phyloP scores from a whole-genome alignment of 2,113 vertebrate species.

The Nannobrachium achirus region DNA sequence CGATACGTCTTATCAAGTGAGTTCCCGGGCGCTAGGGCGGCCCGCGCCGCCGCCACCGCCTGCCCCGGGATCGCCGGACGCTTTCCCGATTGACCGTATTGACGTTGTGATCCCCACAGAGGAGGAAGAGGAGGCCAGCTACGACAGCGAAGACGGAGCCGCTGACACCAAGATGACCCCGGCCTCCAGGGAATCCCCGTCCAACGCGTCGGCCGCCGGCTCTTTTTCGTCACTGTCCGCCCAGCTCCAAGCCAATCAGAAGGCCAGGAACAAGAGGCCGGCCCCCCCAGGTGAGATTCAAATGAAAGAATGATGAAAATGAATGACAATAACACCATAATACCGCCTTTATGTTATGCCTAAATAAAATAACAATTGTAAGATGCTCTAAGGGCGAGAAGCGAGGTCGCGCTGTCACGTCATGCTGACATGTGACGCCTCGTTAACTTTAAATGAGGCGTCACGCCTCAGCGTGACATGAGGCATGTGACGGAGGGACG shows the following conservation, averaged over 20 bases:
- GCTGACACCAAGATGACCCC: conserved; percentile 71
- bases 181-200: conserved; percentile 73
- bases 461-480: too few species aligned
- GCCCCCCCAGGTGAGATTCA: conserved; percentile 79
- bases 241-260: conserved; percentile 89
- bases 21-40: conserved; percentile 16
- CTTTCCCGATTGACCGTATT: conserved; percentile 36
- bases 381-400: too few species aligned
- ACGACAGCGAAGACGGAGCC: conserved; percentile 83
- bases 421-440: too few species aligned
- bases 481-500: too few species aligned
- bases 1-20: conserved; percentile 29
- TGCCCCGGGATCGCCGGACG: conserved; percentile 39
- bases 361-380: too few species aligned
- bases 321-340: too few species aligned
- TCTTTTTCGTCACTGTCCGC: conserved; percentile 86
- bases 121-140: conserved; percentile 82
- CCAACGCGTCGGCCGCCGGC: conserved; percentile 68
- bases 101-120: conserved; percentile 68
- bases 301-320: too few species aligned
- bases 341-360: too few species aligned
- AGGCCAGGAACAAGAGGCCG: conserved; percentile 87
- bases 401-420: too few species aligned
- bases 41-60: conserved; percentile 26
- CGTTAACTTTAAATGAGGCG: too few species aligned